A percentile compares a stretch with the other conserved stretches of the same genome.
These are phyloP conservation scores for Saturnia japonica DNA, from an alignment of 2,888 invertebrate genomes.

Conservation along the genomic window DNA sequence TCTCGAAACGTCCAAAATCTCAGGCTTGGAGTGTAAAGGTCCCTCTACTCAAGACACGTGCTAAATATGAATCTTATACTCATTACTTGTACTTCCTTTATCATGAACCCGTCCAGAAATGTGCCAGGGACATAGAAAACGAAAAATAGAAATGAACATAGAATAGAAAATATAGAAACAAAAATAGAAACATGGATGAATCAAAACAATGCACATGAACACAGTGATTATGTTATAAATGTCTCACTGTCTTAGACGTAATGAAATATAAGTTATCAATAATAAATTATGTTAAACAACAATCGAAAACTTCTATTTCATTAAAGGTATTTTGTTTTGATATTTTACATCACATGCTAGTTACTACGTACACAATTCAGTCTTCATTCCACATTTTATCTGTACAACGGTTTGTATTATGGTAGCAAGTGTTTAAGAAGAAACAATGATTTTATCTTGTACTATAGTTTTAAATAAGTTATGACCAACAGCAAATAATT, in stretches of 20 bases:
- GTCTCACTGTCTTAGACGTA: not conserved
- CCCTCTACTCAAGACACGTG: conserved; percentile 79
- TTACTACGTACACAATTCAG: not conserved
- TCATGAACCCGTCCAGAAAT: conserved; percentile 61
- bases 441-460: not conserved
- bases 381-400: not conserved
- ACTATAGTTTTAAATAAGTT: not conserved
- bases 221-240: conserved; percentile 12
- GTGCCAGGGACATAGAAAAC: conserved; percentile 66
- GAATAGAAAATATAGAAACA: conserved; percentile 50
- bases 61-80: conserved; percentile 75
- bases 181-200: conserved; percentile 28
- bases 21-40: conserved; percentile 70
- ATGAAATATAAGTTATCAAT: not conserved
- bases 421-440: not conserved
- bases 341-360: not conserved
- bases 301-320: not conserved
- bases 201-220: conserved; percentile 15
- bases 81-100: conserved; percentile 81
- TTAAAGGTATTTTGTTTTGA: not conserved
- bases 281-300: not conserved
- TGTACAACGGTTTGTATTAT: not conserved
- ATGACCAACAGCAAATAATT: conserved; percentile 6
- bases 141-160: conserved; percentile 64
- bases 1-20: conserved; percentile 42